Base-by-base conservation (phyloP, 2,797 vertebrate species). In the Falco rusticolus region DNA sequence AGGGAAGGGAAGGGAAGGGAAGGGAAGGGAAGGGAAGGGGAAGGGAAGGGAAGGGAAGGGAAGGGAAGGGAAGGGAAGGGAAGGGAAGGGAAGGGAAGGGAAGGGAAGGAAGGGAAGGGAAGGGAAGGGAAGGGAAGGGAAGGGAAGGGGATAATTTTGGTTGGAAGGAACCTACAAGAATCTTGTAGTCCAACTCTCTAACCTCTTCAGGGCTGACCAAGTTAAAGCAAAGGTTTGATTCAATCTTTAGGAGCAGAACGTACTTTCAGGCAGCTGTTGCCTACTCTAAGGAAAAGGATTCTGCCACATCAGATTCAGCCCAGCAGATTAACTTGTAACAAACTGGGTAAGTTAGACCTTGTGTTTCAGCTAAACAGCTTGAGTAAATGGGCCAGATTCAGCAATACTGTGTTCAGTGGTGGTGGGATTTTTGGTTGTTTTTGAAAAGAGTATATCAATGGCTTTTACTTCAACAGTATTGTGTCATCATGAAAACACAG, bases 391-490 rank as follows among this genome's bases (percentile, higher is more conserved):
- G 6, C 2, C 31, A 43, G 50, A 48, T 39, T 53, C 39, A 72
- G 34, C 9, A 63, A 45, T 14, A 14, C 9, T 20, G 2, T 24
- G 50, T 61, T 33, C 1, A 2, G 1, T 41, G 6, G 5, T 61
- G 9, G 26, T 29, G 13, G 43, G 12, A 1, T 21, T 57, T 63
- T 34, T 31, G 8, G 10, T 22, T 74, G 10, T 26, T 90, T 74
- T 87, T 22, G 13, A 41, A 57, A 66, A n/a, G 5, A 54, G 6
- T 3, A 6, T 29, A 20, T 33, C 1, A 5, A 50, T 37, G 5
- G 4, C 6, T 39, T 72, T 59, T 64, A 47, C 26, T 64, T 74
- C 50, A 45, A 47, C 26, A 53, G 18, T 56, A 39, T 17, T 21
- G 29, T 15, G 14, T 2, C 10, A 47, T 31, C 31, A 70, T 33